Evolutionary conservation across 2,113 vertebrate genomes (phyloP).

Genomic region (Pogonocichla stellata): DNA sequence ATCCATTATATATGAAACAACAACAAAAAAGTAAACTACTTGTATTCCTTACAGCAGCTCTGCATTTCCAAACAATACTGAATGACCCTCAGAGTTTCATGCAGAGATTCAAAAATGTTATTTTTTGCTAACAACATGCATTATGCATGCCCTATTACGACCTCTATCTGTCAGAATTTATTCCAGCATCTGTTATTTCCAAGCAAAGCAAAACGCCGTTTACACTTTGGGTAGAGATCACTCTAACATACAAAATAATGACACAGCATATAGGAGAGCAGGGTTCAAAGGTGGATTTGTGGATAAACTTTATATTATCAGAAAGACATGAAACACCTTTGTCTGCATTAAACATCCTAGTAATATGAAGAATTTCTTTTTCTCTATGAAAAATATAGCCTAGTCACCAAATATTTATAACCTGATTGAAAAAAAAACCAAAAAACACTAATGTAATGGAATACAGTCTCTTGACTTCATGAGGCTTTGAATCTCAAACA

Average conservation of each 20-base stretch:
- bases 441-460: background rate
- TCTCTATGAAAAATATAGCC: background rate
- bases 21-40: background rate
- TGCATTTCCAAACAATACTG: background rate
- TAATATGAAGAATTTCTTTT: background rate
- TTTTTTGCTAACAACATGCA: constrained; percentile 5
- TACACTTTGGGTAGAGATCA: background rate
- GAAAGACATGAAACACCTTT: background rate
- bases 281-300: background rate
- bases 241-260: background rate
- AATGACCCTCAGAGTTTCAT: background rate
- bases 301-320: background rate
- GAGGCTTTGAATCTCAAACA: background rate
- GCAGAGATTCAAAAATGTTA: background rate
- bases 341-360: background rate
- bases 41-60: background rate
- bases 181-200: background rate
- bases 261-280: background rate
- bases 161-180: background rate
- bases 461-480: background rate
- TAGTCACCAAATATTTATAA: background rate
- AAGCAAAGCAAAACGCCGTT: fast-evolving
- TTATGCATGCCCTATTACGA: background rate
- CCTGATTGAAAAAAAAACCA: background rate
- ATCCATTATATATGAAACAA: background rate